Conservation (phyloP, 2,113 vertebrate species). For the Odontophorus gujanensis region DNA sequence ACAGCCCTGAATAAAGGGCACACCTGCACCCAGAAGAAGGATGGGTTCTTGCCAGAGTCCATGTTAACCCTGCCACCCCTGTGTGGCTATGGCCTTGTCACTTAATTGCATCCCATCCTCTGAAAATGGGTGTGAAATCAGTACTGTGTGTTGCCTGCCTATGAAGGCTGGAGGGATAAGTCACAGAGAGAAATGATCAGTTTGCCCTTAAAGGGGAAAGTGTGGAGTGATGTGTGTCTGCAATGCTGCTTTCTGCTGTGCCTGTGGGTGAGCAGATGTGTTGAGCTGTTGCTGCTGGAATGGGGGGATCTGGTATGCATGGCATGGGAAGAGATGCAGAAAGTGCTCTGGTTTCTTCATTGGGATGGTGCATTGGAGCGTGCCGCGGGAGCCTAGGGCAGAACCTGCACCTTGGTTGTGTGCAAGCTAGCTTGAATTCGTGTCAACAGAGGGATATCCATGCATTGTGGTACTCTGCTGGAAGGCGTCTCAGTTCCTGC, state of each 20-base stretch:
- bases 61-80: not conserved
- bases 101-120: conserved; percentile 48
- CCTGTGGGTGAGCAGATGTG: fast-evolving
- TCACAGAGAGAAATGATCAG: not conserved
- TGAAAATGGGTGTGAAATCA: conserved; percentile 47
- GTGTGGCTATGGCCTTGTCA: conserved; percentile 10
- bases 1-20: conserved; percentile 22
- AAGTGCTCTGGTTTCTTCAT: not conserved
- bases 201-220: not conserved
- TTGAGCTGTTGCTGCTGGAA: not conserved
- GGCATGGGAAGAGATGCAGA: not conserved
- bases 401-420: not conserved
- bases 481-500: not conserved
- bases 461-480: not conserved
- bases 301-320: not conserved
- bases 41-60: not conserved
- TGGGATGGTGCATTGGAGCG: not conserved
- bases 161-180: conserved; percentile 8
- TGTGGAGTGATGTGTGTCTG: not conserved
- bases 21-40: not conserved
- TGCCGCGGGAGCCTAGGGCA: not conserved
- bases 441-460: no score
- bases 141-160: not conserved
- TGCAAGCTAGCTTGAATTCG: not conserved
- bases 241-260: not conserved